Conservation (phyloP, 2,797 vertebrate species). For the Lagodon rhomboides region DNA sequence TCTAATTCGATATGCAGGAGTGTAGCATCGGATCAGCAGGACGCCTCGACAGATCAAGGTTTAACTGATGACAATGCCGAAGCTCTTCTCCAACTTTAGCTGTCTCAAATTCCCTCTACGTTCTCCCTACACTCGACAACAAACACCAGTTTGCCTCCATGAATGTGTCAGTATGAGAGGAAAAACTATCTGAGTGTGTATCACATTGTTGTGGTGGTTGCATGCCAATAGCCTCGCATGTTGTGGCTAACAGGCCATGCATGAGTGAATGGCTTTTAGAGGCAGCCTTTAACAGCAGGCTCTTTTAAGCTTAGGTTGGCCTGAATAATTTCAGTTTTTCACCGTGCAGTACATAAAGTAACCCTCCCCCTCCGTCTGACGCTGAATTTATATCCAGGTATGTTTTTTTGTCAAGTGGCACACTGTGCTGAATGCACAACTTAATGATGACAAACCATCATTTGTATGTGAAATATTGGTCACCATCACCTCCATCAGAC, state of each 20-base stretch:
- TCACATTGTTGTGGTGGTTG: constrained; percentile 16
- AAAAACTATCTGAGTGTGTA: constrained; percentile 1
- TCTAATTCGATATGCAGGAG: neutral
- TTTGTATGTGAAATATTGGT: constrained; percentile 1
- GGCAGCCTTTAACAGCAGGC: constrained; percentile 33
- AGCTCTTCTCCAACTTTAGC: neutral
- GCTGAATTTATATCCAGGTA: neutral
- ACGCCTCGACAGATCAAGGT: neutral
- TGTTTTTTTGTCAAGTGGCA: neutral
- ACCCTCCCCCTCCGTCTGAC: too few relatives aligned
- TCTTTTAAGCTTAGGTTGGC: constrained; percentile 28
- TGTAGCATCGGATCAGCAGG: neutral
- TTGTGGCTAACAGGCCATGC: constrained; percentile 48
- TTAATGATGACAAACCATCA: neutral
- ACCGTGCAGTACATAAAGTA: neutral
- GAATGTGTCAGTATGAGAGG: too few relatives aligned
- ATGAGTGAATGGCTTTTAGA: constrained; percentile 65
- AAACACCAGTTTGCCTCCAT: constrained; percentile 1
- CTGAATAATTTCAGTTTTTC: constrained; percentile 31
- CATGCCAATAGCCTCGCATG: constrained; percentile 63
- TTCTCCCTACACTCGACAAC: neutral
- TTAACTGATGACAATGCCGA: neutral
- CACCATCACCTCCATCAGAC: neutral
- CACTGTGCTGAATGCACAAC: neutral
- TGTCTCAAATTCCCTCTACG: neutral